A percentile compares a stretch with the other conserved stretches of the same genome.
phyloP scores from a whole-genome alignment of 2,113 vertebrate genomes.

The Maccullochella peelii region DNA sequence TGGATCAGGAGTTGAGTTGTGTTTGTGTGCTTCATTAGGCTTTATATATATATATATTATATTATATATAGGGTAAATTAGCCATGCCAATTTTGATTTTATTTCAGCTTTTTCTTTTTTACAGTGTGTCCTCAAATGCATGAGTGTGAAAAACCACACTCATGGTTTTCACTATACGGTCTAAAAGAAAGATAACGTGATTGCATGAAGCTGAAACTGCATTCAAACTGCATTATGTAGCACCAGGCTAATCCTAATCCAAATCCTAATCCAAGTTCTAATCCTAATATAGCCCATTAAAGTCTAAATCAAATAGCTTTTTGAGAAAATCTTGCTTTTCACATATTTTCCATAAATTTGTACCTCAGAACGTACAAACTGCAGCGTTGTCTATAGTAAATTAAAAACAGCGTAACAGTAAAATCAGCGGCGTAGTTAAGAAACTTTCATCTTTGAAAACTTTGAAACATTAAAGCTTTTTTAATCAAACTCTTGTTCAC shows the following conservation, averaged over 20 bases:
- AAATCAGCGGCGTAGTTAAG: too few species aligned
- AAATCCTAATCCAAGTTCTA: conserved; percentile 42
- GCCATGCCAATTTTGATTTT: too few species aligned
- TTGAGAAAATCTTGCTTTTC: not conserved
- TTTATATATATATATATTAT: too few species aligned
- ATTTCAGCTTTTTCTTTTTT: not conserved
- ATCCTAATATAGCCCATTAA: conserved; percentile 46
- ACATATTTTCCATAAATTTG: not conserved
- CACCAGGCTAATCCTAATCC: conserved; percentile 40
- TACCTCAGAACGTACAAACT: not conserved
- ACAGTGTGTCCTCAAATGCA: not conserved
- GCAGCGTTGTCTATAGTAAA: not conserved
- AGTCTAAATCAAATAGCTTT: conserved; percentile 12
- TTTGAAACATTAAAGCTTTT: not conserved
- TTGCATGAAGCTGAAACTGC: not conserved
- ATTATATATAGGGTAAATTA: too few species aligned
- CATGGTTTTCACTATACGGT: not conserved
- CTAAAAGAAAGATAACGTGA: not conserved
- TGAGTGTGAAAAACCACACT: not conserved
- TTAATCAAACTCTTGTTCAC: too few species aligned
- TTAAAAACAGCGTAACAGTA: not conserved
- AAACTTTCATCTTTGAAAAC: not conserved
- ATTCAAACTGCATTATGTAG: conserved; percentile 27
- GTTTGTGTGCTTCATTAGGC: too few species aligned
- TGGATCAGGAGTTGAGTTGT: too few species aligned